These are phyloP conservation scores for Hyalella azteca DNA, from an alignment of 2,888 invertebrate genomes.

Conservation along the genomic window DNA sequence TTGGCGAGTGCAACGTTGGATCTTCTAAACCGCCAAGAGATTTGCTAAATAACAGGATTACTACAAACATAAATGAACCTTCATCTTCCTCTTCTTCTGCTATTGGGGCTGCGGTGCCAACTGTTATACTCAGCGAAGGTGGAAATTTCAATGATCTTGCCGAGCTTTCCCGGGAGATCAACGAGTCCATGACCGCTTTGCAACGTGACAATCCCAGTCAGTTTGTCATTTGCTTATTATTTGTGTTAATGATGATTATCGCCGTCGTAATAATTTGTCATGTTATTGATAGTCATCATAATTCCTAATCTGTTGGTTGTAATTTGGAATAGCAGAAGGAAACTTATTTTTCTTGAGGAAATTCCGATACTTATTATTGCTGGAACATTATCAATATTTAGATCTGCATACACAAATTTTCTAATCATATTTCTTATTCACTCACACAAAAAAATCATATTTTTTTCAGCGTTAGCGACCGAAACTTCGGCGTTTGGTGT, in stretches of 20 bases:
- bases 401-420: too few species aligned
- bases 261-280: neutral
- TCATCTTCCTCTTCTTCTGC: neutral
- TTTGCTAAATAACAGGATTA: too few species aligned
- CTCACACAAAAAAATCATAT: too few species aligned
- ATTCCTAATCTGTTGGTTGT: too few species aligned
- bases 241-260: neutral
- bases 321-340: too few species aligned
- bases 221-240: neutral
- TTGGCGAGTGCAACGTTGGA: neutral
- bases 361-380: too few species aligned
- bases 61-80: too few species aligned
- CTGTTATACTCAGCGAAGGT: neutral
- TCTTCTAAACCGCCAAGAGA: neutral
- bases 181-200: neutral
- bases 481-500: neutral
- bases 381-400: too few species aligned
- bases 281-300: too few species aligned
- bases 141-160: neutral
- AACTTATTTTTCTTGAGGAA: too few species aligned
- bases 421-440: too few species aligned
- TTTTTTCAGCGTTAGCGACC: neutral
- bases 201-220: conserved; percentile 1
- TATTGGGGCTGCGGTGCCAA: neutral
- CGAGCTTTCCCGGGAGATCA: conserved; percentile 1